Evolutionary conservation across 92 coral and sea anemone species (phyloP).

Genomic region (Porites divaricata): DNA sequence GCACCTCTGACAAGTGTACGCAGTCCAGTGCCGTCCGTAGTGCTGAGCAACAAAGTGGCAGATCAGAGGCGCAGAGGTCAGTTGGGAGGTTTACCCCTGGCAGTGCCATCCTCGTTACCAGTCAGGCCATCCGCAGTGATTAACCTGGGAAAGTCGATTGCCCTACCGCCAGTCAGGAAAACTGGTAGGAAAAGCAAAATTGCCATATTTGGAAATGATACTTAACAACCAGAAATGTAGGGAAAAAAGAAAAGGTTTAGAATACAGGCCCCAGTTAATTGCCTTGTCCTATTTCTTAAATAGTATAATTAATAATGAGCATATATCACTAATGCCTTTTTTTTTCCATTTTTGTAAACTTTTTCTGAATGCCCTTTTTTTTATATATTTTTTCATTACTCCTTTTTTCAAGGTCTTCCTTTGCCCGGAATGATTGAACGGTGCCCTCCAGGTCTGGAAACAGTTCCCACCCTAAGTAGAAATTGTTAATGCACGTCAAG

Average conservation of each 20-base stretch:
- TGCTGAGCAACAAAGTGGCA: conserved; percentile 11
- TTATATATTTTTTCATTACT: too few relatives aligned
- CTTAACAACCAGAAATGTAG: neutral
- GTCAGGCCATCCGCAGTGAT: conserved; percentile 25
- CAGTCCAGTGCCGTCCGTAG: neutral
- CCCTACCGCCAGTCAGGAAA: conserved; percentile 14
- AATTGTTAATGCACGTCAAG: neutral
- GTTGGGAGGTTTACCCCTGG: conserved; percentile 8
- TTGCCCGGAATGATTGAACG: too few relatives aligned
- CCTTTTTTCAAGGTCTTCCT: too few relatives aligned
- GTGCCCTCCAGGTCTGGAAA: neutral
- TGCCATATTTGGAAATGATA: neutral
- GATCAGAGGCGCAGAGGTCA: conserved; percentile 27
- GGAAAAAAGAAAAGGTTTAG: neutral
- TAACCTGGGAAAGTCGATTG: conserved; percentile 33
- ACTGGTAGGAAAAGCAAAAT: conserved; percentile 28
- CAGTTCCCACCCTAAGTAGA: neutral
- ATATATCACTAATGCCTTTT: too few relatives aligned
- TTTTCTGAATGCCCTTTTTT: too few relatives aligned
- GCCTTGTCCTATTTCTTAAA: neutral
- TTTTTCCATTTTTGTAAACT: too few relatives aligned
- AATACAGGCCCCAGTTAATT: neutral
- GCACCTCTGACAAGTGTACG: too few relatives aligned
- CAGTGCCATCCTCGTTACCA: conserved; percentile 9
- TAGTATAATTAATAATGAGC: too few relatives aligned